Evolutionary conservation across 1,140 invertebrate species (phyloP).

Genomic region (Diploscapter pachys): DNA sequence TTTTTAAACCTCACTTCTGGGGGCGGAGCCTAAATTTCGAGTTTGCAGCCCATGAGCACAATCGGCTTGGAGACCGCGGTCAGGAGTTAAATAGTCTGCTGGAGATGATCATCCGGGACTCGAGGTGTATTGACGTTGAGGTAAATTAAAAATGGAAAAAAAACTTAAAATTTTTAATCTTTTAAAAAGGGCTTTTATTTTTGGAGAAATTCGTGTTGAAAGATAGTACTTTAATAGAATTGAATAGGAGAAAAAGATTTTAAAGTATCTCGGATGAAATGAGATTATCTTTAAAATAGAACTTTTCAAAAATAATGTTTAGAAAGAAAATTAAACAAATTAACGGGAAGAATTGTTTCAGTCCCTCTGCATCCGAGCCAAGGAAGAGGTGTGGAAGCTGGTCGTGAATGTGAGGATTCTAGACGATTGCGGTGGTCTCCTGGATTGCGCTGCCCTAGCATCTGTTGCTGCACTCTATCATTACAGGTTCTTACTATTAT

Average conservation of each 20-base stretch:
- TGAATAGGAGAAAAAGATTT: no score
- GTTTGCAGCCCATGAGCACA: constrained; percentile 64
- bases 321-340: constrained; percentile 15
- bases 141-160: constrained; percentile 68
- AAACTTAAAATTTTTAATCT: constrained; percentile 84
- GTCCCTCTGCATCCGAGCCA: constrained; percentile 30
- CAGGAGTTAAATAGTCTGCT: constrained; percentile 27
- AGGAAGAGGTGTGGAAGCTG: constrained; percentile 34
- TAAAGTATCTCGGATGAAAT: constrained; percentile 44
- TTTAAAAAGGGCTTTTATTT: no score
- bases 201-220: no score
- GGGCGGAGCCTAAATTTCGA: constrained; percentile 65
- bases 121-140: constrained; percentile 34
- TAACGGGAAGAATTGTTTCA: neutral
- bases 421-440: constrained; percentile 87
- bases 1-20: no score
- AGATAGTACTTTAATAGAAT: constrained; percentile 51
- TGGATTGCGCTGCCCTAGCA: constrained; percentile 84
- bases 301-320: constrained; percentile 13
- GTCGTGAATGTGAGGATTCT: constrained; percentile 81
- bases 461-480: constrained; percentile 72
- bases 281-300: constrained; percentile 40
- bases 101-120: constrained; percentile 30
- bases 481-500: neutral
- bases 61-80: constrained; percentile 29